These are phyloP conservation scores for Hippasteria phrygiana DNA, from an alignment of 53 echinoderm and acorn worm genomes.

Conservation along the genomic window DNA sequence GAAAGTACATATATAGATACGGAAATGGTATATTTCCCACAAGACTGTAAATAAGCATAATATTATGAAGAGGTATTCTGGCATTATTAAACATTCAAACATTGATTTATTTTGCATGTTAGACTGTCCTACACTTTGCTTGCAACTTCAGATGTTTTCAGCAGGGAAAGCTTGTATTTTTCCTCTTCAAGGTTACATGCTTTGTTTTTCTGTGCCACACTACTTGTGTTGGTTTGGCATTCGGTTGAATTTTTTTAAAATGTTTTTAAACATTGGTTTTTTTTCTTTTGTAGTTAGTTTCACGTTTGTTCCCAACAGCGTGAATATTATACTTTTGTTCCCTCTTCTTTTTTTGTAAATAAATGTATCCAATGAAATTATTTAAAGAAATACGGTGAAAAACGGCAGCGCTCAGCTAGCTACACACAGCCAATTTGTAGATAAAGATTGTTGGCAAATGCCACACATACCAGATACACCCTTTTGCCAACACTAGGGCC, in stretches of 20 bases:
- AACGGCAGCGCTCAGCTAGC: not conserved
- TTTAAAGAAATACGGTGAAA: not conserved
- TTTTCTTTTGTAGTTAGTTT: slow-evolving; percentile 31
- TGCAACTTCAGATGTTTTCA: not conserved
- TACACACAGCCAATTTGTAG: too few relatives aligned
- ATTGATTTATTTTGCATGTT: slow-evolving; percentile 24
- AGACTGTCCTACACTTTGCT: not conserved
- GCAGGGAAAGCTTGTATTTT: not conserved
- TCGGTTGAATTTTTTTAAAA: not conserved
- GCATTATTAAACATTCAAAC: not conserved
- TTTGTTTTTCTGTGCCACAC: not conserved
- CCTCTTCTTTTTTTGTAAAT: slow-evolving; percentile 15
- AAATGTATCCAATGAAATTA: not conserved
- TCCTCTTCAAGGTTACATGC: not conserved
- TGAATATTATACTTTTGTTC: not conserved
- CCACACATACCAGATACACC: not conserved
- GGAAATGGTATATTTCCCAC: not conserved
- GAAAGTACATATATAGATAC: too few relatives aligned
- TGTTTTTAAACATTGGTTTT: not conserved
- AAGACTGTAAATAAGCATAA: slow-evolving; percentile 36
- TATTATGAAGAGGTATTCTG: slow-evolving; percentile 34
- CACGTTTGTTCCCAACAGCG: not conserved
- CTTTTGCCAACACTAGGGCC: too few relatives aligned
- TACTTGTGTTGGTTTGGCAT: not conserved
- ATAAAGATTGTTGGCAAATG: too few relatives aligned